These are phyloP conservation scores for Oriolus oriolus DNA, from an alignment of 2,113 vertebrate species.

Conservation along the genomic window DNA sequence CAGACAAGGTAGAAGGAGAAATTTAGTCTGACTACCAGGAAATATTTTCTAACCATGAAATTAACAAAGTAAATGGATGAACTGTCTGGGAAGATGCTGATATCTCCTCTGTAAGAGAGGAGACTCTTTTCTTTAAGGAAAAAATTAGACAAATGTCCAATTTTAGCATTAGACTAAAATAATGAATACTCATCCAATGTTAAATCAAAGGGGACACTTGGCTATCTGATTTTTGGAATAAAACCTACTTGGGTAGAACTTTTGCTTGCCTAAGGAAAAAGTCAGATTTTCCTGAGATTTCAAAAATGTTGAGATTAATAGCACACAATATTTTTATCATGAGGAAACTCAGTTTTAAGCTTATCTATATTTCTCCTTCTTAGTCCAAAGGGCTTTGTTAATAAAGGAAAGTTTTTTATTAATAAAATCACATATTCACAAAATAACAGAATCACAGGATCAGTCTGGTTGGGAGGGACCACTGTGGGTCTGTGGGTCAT, in stretches of 20 bases:
- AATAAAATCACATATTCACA: not conserved
- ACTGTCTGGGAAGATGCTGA: not conserved
- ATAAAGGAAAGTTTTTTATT: not conserved
- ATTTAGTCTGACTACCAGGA: not conserved
- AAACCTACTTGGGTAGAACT: not conserved
- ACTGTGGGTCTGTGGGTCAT: not conserved
- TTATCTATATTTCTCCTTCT: not conserved
- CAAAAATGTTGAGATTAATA: not conserved
- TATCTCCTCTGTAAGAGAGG: accelerated
- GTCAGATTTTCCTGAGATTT: not conserved
- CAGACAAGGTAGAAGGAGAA: not conserved
- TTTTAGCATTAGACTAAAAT: not conserved
- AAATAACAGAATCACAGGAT: not conserved
- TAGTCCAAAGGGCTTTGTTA: not conserved
- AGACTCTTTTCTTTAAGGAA: not conserved
- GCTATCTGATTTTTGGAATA: not conserved
- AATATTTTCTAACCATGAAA: not conserved
- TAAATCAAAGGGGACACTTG: not conserved
- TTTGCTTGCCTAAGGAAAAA: not conserved
- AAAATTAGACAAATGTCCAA: not conserved
- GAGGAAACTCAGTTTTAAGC: not conserved
- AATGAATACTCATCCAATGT: not conserved
- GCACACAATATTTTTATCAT: not conserved
- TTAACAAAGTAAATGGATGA: not conserved
- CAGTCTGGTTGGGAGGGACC: not conserved